phyloP scores from a whole-genome alignment of 2,797 vertebrate genomes.

The Sternarchorhynchus goeldii region DNA sequence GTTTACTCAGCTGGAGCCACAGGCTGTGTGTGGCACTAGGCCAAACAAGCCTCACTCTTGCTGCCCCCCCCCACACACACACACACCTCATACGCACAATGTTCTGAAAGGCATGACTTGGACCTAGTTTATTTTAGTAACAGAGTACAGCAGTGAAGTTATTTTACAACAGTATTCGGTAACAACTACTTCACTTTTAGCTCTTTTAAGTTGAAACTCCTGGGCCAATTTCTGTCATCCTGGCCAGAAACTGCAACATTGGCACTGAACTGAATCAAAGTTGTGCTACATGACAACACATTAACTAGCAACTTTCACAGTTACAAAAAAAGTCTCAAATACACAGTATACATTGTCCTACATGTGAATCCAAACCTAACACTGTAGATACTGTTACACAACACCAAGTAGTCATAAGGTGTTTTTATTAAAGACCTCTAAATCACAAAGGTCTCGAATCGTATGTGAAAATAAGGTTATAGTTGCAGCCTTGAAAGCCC shows the following conservation, averaged over 20 bases:
- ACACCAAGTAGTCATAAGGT: neutral
- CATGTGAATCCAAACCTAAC: too few species aligned
- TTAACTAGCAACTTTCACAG: conserved; percentile 61
- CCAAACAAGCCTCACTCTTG: conserved; percentile 58
- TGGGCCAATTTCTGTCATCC: conserved; percentile 58
- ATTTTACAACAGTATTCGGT: conserved; percentile 75
- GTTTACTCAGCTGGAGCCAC: conserved; percentile 81
- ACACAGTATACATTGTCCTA: neutral
- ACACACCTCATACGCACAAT: conserved; percentile 56
- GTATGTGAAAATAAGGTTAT: conserved; percentile 52
- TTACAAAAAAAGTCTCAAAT: conserved; percentile 52
- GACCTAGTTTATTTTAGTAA: conserved; percentile 77
- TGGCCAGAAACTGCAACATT: conserved; percentile 52
- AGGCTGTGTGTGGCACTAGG: conserved; percentile 56
- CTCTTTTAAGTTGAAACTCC: conserved; percentile 68
- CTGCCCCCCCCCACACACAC: conserved; percentile 50
- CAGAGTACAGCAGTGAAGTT: conserved; percentile 72
- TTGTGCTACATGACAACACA: conserved; percentile 51
- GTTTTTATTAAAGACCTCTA: conserved; percentile 16
- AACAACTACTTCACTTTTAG: conserved; percentile 73
- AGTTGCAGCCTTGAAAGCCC: conserved; percentile 48
- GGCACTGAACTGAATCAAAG: conserved; percentile 49
- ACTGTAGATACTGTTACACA: neutral
- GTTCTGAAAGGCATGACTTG: conserved; percentile 56
- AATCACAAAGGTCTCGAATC: conserved; percentile 51